Percentiles rank a stretch among this genome's conserved stretches.
Conservation (phyloP, 1,140 invertebrate species). For the Augochlora pura region DNA sequence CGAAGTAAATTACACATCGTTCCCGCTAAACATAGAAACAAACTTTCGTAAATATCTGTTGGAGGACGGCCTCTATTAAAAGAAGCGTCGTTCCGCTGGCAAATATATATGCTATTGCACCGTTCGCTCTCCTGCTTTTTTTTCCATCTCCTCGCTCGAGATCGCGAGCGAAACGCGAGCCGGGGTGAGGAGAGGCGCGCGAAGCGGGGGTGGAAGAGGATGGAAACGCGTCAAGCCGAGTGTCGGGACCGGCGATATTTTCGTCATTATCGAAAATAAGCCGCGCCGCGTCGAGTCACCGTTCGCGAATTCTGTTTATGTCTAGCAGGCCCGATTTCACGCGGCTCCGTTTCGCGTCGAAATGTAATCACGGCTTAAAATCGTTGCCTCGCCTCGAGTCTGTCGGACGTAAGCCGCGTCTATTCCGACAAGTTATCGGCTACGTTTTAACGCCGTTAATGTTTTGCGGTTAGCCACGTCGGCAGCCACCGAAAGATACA, state of each 20-base stretch:
- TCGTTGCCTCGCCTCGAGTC: constrained; percentile 32
- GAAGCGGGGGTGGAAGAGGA: not conserved
- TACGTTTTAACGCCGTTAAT: too few species aligned
- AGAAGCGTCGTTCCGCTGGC: not conserved
- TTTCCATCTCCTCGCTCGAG: too few species aligned
- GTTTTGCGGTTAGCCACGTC: too few species aligned
- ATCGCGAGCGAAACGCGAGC: too few species aligned
- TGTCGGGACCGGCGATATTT: constrained; percentile 45
- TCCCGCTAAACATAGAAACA: constrained; percentile 29
- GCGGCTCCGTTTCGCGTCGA: constrained; percentile 18
- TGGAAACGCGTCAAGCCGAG: not conserved
- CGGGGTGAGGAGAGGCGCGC: not conserved
- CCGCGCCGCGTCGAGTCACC: constrained; percentile 21
- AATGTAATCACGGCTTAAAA: constrained; percentile 29
- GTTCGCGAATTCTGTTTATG: constrained; percentile 48
- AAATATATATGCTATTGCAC: not conserved
- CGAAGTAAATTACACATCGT: constrained; percentile 20
- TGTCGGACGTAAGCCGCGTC: not conserved
- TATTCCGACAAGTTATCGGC: too few species aligned
- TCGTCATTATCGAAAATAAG: constrained; percentile 57
- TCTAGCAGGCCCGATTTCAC: constrained; percentile 17
- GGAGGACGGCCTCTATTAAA: not conserved
- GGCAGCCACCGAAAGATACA: too few species aligned
- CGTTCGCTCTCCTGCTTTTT: not conserved
- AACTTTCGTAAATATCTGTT: constrained; percentile 24